These are phyloP conservation scores for Aporophyla nigra DNA, from an alignment of 2,888 invertebrate genomes.

Conservation along the genomic window DNA sequence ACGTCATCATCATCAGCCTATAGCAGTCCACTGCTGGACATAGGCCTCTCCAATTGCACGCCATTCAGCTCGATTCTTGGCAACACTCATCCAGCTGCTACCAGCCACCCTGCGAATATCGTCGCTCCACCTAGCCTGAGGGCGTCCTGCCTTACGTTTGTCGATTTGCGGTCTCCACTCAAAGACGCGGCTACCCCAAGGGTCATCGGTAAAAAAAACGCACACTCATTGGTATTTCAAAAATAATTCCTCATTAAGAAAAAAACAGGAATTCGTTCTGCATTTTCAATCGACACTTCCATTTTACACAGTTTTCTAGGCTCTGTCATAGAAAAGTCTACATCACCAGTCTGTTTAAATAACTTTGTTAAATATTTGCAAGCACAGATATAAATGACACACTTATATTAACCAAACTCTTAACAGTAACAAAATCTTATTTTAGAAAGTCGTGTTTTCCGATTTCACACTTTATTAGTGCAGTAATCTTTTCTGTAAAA, in stretches of 20 bases:
- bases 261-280: background rate
- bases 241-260: background rate
- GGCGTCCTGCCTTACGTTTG: no score
- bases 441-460: constrained; percentile 38
- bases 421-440: constrained; percentile 34
- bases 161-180: no score
- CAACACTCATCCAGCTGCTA: no score
- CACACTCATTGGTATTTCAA: background rate
- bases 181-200: no score
- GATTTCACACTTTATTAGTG: background rate
- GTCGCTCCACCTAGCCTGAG: no score
- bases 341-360: constrained; percentile 30
- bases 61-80: no score
- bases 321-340: constrained; percentile 6
- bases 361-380: constrained; percentile 26
- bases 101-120: no score
- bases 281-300: background rate
- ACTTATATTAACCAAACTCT: constrained; percentile 1
- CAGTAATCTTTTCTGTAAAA: background rate
- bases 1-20: background rate
- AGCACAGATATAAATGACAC: constrained; percentile 10
- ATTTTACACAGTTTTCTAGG: background rate
- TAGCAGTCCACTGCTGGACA: no score
- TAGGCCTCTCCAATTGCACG: no score
- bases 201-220: no score